Conservation (phyloP, 53 echinoderm and acorn worm species). For the Pentamera pediparva region DNA sequence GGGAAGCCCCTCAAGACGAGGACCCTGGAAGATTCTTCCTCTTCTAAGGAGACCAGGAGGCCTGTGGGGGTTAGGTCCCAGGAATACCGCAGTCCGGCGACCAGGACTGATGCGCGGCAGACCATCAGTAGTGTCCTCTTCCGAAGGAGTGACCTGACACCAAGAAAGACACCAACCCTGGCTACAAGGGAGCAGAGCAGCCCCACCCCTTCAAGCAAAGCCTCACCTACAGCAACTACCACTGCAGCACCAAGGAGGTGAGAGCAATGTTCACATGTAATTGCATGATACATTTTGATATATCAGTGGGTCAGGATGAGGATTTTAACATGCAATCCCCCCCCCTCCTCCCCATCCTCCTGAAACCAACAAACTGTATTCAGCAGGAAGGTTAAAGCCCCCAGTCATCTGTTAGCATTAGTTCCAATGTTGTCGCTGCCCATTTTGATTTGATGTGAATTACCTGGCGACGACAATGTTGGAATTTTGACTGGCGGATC, state of each 20-base stretch:
- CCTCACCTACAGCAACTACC: not conserved
- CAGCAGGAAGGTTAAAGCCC: too few relatives aligned
- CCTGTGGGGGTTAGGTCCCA: not conserved
- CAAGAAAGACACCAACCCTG: slow-evolving; percentile 35
- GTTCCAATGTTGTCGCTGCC: too few relatives aligned
- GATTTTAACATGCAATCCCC: too few relatives aligned
- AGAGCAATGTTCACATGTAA: not conserved
- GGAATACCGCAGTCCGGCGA: slow-evolving; percentile 27
- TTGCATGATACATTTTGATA: not conserved
- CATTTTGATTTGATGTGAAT: too few relatives aligned
- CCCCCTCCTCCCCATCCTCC: too few relatives aligned
- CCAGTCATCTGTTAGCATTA: too few relatives aligned
- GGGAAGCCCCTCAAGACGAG: slow-evolving; percentile 13
- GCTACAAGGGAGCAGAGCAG: not conserved
- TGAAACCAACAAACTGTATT: too few relatives aligned
- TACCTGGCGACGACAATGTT: too few relatives aligned
- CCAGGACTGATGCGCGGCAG: slow-evolving; percentile 75
- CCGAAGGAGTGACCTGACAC: slow-evolving; percentile 58
- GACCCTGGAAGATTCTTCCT: not conserved
- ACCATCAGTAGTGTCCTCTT: slow-evolving; percentile 73
- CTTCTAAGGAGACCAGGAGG: slow-evolving; percentile 36
- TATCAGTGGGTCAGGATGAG: too few relatives aligned
- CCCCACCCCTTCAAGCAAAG: not conserved
- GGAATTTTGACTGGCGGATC: too few relatives aligned
- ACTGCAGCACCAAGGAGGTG: slow-evolving; percentile 13